A percentile compares a stretch with the other conserved stretches of the same genome.
These are phyloP conservation scores for Raja brachyura DNA, from an alignment of 2,113 vertebrate species.

Conservation along the genomic window DNA sequence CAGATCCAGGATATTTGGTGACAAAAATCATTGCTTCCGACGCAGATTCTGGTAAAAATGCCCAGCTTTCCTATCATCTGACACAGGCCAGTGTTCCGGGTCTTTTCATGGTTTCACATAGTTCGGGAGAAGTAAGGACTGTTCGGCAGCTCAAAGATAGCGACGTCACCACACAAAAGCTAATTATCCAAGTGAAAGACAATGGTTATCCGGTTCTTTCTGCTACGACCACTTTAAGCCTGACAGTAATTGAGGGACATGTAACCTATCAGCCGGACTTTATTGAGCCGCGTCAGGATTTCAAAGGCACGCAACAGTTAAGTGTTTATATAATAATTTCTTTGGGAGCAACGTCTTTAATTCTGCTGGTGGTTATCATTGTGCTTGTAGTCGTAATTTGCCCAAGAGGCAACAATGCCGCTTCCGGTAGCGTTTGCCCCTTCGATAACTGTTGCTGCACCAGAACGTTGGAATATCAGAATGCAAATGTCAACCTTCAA, in stretches of 20 bases:
- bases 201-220: slow-evolving; percentile 73
- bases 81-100: slow-evolving; percentile 30
- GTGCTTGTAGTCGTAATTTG: slow-evolving; percentile 35
- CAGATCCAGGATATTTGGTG: slow-evolving; percentile 39
- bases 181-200: slow-evolving; percentile 68
- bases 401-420: not conserved
- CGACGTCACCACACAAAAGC: slow-evolving; percentile 59
- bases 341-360: slow-evolving; percentile 43
- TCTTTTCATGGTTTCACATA: slow-evolving; percentile 38
- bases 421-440: not conserved
- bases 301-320: slow-evolving; percentile 32
- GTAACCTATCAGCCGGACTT: slow-evolving; percentile 38
- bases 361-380: slow-evolving; percentile 47
- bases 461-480: slow-evolving; percentile 1
- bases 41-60: slow-evolving; percentile 41
- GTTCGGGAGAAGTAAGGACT: slow-evolving; percentile 41
- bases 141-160: slow-evolving; percentile 51
- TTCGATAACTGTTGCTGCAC: not conserved
- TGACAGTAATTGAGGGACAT: slow-evolving; percentile 42
- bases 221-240: slow-evolving; percentile 60
- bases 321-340: slow-evolving; percentile 44
- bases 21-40: slow-evolving; percentile 40
- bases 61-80: slow-evolving; percentile 39
- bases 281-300: not conserved
- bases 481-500: not conserved